Percentiles rank a stretch among this genome's conserved stretches.
These are phyloP conservation scores for Isoperla grammatica DNA, from an alignment of 2,888 invertebrate genomes.

Conservation along the genomic window DNA sequence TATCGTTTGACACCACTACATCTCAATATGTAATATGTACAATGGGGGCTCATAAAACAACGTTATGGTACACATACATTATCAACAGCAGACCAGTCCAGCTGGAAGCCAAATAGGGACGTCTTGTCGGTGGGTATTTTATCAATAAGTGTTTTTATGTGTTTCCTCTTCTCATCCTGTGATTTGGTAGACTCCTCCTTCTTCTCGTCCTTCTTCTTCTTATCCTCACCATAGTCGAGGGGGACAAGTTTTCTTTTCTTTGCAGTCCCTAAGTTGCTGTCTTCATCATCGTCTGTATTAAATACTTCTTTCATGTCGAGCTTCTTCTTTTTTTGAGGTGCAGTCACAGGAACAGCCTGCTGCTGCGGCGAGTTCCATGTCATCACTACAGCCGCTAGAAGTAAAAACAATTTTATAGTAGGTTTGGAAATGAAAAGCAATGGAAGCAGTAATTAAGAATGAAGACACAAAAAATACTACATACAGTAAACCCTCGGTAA, in stretches of 20 bases:
- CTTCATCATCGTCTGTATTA: conserved; percentile 75
- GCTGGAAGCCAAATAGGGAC: conserved; percentile 88
- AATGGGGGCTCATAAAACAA: too few relatives aligned
- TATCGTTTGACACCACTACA: too few relatives aligned
- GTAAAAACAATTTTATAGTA: background rate
- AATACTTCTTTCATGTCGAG: conserved; percentile 79
- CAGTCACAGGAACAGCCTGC: background rate
- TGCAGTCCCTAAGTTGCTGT: conserved; percentile 46
- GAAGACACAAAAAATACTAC: too few relatives aligned
- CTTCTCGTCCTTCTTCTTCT: conserved; percentile 48
- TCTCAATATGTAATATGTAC: too few relatives aligned
- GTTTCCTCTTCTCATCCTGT: conserved; percentile 92
- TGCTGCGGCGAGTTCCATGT: conserved; percentile 23
- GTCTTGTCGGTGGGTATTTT: conserved; percentile 98
- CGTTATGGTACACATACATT: conserved; percentile 44
- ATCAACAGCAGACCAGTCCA: conserved; percentile 85
- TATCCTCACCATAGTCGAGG: conserved; percentile 60
- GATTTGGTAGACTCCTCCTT: conserved; percentile 56
- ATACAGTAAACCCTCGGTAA: too few relatives aligned
- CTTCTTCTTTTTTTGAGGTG: conserved; percentile 54
- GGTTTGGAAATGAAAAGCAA: too few relatives aligned
- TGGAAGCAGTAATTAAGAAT: too few relatives aligned
- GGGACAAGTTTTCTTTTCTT: conserved; percentile 77
- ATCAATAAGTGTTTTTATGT: conserved; percentile 96
- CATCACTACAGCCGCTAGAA: conserved; percentile 8